phyloP scores from a whole-genome alignment of 2,888 invertebrate genomes.

The Machimus atricapillus region DNA sequence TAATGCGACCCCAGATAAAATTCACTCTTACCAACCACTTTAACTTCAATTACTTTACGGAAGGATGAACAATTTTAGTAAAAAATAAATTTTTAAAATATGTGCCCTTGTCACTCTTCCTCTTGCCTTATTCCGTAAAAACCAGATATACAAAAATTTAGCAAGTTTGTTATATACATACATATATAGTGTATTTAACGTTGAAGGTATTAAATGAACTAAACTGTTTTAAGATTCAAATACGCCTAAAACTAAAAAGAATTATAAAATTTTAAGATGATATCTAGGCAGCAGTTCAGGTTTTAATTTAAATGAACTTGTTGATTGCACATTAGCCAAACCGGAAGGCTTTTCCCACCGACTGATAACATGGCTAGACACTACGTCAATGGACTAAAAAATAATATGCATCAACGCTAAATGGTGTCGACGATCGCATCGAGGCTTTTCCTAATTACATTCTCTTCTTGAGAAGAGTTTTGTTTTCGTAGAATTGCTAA shows the following conservation, averaged over 20 bases:
- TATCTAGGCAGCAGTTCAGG: neutral
- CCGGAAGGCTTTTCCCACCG: neutral
- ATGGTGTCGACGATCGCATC: neutral
- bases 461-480: neutral
- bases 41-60: neutral
- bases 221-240: neutral
- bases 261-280: neutral
- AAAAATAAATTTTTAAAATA: neutral
- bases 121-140: neutral
- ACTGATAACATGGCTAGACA: neutral
- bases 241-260: too few relatives aligned
- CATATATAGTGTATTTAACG: neutral
- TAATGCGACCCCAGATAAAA: neutral
- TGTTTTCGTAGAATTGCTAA: neutral
- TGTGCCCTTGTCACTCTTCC: neutral
- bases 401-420: neutral
- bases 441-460: neutral
- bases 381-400: neutral
- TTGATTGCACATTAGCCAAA: neutral
- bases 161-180: too few relatives aligned
- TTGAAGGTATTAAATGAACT: neutral
- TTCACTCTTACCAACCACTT: neutral
- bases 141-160: neutral
- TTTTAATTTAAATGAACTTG: neutral
- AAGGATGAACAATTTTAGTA: neutral